A percentile compares a stretch with the other conserved stretches of the same genome.
phyloP scores from a whole-genome alignment of 2,797 vertebrate genomes.

The Labroides dimidiatus region DNA sequence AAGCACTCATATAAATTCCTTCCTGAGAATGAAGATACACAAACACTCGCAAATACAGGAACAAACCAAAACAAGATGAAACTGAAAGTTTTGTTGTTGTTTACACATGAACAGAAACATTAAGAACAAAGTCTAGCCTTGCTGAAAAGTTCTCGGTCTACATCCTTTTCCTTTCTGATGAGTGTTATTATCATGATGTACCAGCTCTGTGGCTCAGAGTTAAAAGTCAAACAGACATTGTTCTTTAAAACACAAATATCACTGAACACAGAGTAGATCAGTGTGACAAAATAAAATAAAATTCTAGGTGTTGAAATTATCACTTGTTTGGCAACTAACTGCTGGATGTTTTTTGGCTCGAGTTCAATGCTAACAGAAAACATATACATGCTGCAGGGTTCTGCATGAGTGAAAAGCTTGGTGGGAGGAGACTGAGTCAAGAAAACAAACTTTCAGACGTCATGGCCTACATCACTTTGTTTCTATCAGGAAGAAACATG shows the following conservation, averaged over 20 bases:
- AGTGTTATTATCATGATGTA: conserved; percentile 13
- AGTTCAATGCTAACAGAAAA: neutral
- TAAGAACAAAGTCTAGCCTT: neutral
- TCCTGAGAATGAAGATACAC: neutral
- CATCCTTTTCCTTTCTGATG: neutral
- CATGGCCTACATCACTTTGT: conserved; percentile 22
- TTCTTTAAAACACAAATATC: neutral
- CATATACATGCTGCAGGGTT: neutral
- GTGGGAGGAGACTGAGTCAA: conserved; percentile 46
- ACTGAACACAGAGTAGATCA: conserved; percentile 12
- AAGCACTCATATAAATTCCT: conserved; percentile 1
- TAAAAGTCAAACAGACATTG: neutral
- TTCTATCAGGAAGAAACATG: conserved; percentile 22
- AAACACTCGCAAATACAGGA: neutral
- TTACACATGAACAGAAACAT: conserved; percentile 1
- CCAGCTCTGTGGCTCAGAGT: too few species aligned
- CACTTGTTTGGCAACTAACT: too few species aligned
- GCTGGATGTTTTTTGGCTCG: neutral
- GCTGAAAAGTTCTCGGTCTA: neutral
- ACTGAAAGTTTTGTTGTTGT: conserved; percentile 5
- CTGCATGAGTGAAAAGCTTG: conserved; percentile 15
- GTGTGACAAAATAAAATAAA: neutral
- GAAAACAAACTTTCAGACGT: conserved; percentile 51
- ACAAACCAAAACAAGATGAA: conserved; percentile 26
- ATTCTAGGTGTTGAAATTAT: too few species aligned